Evolutionary conservation across 2,113 vertebrate species (phyloP).

Genomic region (Recurvirostra avosetta): DNA sequence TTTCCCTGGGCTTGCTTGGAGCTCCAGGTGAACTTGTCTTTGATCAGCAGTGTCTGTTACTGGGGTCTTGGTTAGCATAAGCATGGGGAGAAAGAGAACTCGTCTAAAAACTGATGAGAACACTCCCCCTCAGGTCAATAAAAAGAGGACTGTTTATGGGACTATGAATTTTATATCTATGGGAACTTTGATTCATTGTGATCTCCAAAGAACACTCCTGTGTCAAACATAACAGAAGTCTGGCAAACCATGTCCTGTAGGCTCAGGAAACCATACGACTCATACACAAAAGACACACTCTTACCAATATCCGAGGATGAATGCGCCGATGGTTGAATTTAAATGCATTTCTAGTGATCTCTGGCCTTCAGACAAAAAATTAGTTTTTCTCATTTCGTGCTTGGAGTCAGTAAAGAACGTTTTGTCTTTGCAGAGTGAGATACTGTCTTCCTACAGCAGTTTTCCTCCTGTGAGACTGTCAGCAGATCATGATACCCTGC

Average conservation of each 20-base stretch:
- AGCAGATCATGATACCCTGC: background rate
- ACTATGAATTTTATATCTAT: background rate
- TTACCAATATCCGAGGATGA: background rate
- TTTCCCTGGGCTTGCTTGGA: background rate
- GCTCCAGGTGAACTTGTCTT: background rate
- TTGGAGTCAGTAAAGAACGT: background rate
- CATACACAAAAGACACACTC: background rate
- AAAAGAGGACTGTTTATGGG: background rate
- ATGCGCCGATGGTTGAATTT: background rate
- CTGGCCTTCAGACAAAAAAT: background rate
- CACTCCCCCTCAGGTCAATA: background rate
- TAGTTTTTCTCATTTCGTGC: background rate
- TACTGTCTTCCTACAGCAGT: background rate
- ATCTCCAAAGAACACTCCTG: background rate
- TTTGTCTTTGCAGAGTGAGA: background rate
- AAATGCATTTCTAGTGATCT: background rate
- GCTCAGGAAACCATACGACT: constrained; percentile 13
- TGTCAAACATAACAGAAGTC: background rate
- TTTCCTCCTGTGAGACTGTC: background rate
- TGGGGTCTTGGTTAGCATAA: background rate
- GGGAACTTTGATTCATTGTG: background rate
- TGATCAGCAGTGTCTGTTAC: background rate
- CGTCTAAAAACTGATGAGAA: background rate
- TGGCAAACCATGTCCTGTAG: constrained; percentile 13
- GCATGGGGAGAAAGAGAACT: background rate